phyloP scores from a whole-genome alignment of 2,797 vertebrate species.

The Taenioides sp. region DNA sequence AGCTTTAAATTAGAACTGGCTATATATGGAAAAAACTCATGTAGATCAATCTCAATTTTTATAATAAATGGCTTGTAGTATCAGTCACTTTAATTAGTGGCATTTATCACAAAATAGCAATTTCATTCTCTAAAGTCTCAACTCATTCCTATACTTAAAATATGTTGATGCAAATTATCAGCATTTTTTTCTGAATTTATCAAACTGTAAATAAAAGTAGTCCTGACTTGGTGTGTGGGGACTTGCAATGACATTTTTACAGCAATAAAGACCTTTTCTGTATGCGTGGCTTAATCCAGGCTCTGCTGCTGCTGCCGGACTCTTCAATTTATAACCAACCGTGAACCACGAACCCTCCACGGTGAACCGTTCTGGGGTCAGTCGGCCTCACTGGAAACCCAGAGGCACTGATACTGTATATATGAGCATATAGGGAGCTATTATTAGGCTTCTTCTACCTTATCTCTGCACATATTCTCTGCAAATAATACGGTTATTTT shows the following conservation, averaged over 20 bases:
- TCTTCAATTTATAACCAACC: constrained; percentile 10
- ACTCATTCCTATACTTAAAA: too few relatives aligned
- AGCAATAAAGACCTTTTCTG: constrained; percentile 8
- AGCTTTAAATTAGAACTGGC: neutral
- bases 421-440: neutral
- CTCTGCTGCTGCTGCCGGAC: constrained; percentile 1
- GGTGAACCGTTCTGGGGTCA: constrained; percentile 6
- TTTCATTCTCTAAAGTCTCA: too few relatives aligned
- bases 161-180: neutral
- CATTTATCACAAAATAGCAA: too few relatives aligned
- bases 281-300: constrained; percentile 5
- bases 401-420: neutral
- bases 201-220: neutral
- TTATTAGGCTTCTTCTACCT: constrained; percentile 1
- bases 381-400: constrained; percentile 6
- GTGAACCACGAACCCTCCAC: constrained; percentile 1
- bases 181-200: too few relatives aligned
- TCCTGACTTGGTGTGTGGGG: neutral
- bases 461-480: neutral
- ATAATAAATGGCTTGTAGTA: too few relatives aligned
- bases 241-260: constrained; percentile 3
- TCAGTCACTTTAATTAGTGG: too few relatives aligned
- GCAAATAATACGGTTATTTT: neutral
- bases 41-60: too few relatives aligned
- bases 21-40: too few relatives aligned